Evolutionary conservation across 1,140 invertebrate species (phyloP).

Genomic region (Drosophila gunungcola): DNA sequence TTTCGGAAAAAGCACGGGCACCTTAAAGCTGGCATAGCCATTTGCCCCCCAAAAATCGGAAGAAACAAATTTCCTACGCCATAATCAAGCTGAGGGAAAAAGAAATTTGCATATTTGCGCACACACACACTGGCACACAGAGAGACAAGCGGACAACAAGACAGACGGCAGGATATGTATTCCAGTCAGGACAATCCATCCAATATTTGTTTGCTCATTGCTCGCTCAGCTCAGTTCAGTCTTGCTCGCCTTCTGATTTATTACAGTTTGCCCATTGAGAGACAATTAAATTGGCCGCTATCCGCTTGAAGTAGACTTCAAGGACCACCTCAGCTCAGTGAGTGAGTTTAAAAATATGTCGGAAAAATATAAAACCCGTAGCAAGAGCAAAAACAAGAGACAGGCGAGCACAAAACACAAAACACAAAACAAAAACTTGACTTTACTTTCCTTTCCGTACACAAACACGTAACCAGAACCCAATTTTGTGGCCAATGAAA

Average conservation of each 20-base stretch:
- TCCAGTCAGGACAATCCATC: slow-evolving; percentile 31
- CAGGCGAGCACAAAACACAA: slow-evolving; percentile 47
- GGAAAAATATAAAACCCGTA: slow-evolving; percentile 57
- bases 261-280: slow-evolving; percentile 51
- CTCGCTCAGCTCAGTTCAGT: neutral
- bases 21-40: slow-evolving; percentile 18
- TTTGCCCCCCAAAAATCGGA: slow-evolving; percentile 21
- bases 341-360: slow-evolving; percentile 51
- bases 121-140: neutral
- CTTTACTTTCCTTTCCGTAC: slow-evolving; percentile 18
- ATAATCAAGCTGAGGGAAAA: slow-evolving; percentile 52
- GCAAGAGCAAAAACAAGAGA: slow-evolving; percentile 52
- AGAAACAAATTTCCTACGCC: slow-evolving; percentile 38
- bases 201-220: slow-evolving; percentile 29
- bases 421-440: neutral
- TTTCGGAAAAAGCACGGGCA: neutral
- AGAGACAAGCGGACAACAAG: neutral
- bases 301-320: slow-evolving; percentile 24
- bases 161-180: slow-evolving; percentile 18
- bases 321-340: neutral
- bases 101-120: slow-evolving; percentile 73
- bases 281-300: slow-evolving; percentile 69
- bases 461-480: slow-evolving; percentile 57
- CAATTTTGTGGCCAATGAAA: slow-evolving; percentile 73
- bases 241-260: slow-evolving; percentile 52